Evolutionary conservation across 92 coral and sea anemone genomes (phyloP), one percentile per base, ranked within the genome.

Genomic region (Actinostola sp.): DNA sequence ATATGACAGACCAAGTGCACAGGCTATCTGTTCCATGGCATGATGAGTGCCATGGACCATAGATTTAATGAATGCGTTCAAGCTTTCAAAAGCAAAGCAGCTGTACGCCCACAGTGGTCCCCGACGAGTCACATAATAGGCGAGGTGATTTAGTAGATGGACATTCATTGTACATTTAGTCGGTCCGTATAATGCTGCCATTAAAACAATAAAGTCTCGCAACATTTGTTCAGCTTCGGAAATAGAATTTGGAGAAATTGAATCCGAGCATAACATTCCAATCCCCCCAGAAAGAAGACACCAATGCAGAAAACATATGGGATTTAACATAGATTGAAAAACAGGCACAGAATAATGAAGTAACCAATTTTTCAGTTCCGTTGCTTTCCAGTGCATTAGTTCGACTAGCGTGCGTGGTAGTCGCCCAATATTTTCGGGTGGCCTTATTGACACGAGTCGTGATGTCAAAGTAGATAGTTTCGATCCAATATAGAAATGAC

Each of bases 381-480:
- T 81, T 4, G 86, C 80, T 65, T 81, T 73, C 80, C 86, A 81
- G 75, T 81, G 73, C 36, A 2, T 24, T 1, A 49, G 21, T 7
- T 79, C 69, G 0, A 45, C 73, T 31, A 80, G 17, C 26, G 73
- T 17, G 35, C 90, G 33, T 5, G 75, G 90, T 6, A 56, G 15
- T 59, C 86, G 36, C 19, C 82, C 76, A 17, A 80, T 73, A 52
- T 61, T 73, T 54, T 73, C 85, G 52, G 90, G 90, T 26, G 86
- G 90, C 60, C 80, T 85, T 24, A 85, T 79, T 21, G 73, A 35
- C 13, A 84, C 72, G 52, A 79, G 73, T 21, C 46, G 39, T 20
- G 13, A 24, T 25, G 84, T 65, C 48, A 79, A 36, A 15, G 50
- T 23, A 0, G 67, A 19, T 34, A 32, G 71, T 39, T 41, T 71